Conservation (phyloP, 1,140 invertebrate genomes). For the Choristoneura fumiferana region DNA sequence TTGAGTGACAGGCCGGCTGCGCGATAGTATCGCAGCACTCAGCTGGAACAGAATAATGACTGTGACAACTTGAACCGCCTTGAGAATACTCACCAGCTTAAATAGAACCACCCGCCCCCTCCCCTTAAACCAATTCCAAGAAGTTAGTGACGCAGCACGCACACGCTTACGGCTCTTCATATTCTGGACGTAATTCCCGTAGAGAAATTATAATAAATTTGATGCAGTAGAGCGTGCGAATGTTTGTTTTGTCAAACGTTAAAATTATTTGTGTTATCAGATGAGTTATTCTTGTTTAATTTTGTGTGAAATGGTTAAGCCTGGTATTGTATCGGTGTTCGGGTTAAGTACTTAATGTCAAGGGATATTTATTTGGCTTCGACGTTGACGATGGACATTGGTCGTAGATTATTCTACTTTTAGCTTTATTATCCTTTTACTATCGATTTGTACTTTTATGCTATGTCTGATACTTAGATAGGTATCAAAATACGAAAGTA, state of each 20-base stretch:
- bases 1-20: conserved; percentile 39
- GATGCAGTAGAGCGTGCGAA: conserved; percentile 17
- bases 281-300: conserved; percentile 15
- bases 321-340: conserved; percentile 8
- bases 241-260: conserved; percentile 18
- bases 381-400: background rate
- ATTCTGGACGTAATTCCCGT: conserved; percentile 2
- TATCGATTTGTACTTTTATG: no score
- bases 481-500: no score
- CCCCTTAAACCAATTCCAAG: conserved; percentile 2
- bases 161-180: background rate
- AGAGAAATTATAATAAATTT: conserved; percentile 19
- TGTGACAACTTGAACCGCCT: conserved; percentile 30
- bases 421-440: background rate
- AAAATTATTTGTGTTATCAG: conserved; percentile 19
- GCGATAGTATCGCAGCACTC: conserved; percentile 37
- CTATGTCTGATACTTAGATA: no score
- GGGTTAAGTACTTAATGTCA: background rate
- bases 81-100: conserved; percentile 25
- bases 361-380: background rate
- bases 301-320: conserved; percentile 14
- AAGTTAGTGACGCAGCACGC: background rate
- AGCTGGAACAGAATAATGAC: conserved; percentile 48
- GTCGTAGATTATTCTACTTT: background rate
- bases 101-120: conserved; percentile 12